Evolutionary conservation across 2,113 vertebrate genomes (phyloP), one percentile per base, ranked within the genome.

Genomic region (Smithornis capensis): DNA sequence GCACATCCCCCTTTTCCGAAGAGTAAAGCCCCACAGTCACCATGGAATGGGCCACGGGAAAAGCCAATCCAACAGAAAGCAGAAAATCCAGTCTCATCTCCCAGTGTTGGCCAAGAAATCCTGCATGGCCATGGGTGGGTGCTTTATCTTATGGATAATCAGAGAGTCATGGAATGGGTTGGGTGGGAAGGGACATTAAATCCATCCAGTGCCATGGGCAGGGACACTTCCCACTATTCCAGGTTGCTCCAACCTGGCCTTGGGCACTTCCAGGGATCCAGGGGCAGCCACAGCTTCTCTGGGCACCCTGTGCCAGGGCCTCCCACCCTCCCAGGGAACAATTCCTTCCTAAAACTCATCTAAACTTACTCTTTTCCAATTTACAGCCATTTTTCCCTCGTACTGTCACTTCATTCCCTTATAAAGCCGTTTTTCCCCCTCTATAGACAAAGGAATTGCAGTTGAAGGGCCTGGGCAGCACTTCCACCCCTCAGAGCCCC

Each of bases 1-100:
- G 45, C 7, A n/a, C 15, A 1, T 3, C 7, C n/a, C 9, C 50
- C 2, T 5, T 0, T 1, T 33, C 37, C 16, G 14, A 4, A 29
- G 6, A 5, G n/a, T 10, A 42, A 9, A 67, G 69, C 53, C 23
- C 13, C 47, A 7, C 22, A 1, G 1, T 0, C 23, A 0, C 25
- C 4, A 29, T 1, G 45, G 40, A 19, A 33, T 0, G 1, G 6
- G 37, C 35, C 37, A 29, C 1, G 1, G 17, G 21, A n/a, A 6
- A 47, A 65, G 38, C 5, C 25, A 71, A 42, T 2, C 1, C 7
- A 37, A 19, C 13, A 0, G 44, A 11, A 7, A 37, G 37, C 22
- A 23, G 17, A 35, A 87, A 79, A 62, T 16, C 47, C 83, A 33
- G 14, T 1, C 23, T 38, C n/a, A 3, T 12, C 19, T 50, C 7